Conservation (phyloP, 2,888 invertebrate species). For the Chymomyza caudatula region DNA sequence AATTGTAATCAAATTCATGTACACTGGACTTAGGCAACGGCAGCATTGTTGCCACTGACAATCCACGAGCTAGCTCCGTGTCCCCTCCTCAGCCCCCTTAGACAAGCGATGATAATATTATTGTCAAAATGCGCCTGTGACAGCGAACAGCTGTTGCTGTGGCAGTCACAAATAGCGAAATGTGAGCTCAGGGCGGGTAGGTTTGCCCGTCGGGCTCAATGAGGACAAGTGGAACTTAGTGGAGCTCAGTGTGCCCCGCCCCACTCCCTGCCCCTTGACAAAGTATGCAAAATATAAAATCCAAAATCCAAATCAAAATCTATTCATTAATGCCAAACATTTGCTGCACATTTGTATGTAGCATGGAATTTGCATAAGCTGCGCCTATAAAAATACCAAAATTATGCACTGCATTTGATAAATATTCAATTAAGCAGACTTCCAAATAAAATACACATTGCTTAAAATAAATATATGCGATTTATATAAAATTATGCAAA, state of each 20-base stretch:
- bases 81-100: background rate
- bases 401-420: constrained; percentile 43
- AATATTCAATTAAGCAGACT: constrained; percentile 61
- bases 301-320: constrained; percentile 23
- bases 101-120: background rate
- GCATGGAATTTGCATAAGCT: constrained; percentile 56
- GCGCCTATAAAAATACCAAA: constrained; percentile 27
- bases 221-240: no score
- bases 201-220: no score
- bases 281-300: background rate
- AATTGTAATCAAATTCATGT: background rate
- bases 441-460: constrained; percentile 13
- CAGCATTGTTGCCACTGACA: background rate
- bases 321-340: constrained; percentile 43
- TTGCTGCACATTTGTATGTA: constrained; percentile 37
- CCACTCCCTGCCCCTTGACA: background rate
- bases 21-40: background rate
- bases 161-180: background rate
- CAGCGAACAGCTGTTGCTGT: background rate
- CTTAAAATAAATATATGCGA: constrained; percentile 24
- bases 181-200: background rate
- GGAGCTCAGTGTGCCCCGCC: background rate
- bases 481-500: constrained; percentile 45
- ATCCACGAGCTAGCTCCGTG: background rate
- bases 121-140: background rate